Conservation (phyloP, 2,113 vertebrate species). For the Microtus ochrogaster region DNA sequence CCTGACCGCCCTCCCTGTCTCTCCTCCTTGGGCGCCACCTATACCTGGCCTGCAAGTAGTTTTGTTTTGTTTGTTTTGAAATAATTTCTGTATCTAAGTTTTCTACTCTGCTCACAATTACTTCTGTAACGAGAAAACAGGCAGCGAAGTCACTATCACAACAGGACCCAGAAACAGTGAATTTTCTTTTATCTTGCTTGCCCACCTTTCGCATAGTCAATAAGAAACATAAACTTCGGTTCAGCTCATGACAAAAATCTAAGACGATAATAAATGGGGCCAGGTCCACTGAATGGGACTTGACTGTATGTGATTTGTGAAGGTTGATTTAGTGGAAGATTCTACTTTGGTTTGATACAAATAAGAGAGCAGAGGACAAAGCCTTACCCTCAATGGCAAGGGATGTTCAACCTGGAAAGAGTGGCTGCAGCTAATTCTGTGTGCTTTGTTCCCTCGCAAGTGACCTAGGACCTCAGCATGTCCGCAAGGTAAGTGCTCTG, state of each 20-base stretch:
- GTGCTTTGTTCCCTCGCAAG: neutral
- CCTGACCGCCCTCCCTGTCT: neutral
- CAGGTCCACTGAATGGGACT: neutral
- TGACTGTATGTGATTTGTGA: neutral
- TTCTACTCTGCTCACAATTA: neutral
- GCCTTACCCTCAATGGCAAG: neutral
- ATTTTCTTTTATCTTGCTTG: neutral
- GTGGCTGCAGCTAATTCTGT: neutral
- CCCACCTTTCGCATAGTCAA: neutral
- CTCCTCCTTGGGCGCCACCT: neutral
- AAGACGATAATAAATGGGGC: neutral
- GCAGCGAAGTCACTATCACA: neutral
- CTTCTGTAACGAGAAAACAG: neutral
- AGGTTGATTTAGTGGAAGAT: constrained; percentile 3
- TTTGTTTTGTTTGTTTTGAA: neutral
- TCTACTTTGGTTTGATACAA: constrained; percentile 18
- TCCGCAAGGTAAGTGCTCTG: neutral
- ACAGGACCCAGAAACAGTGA: neutral
- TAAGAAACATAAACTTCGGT: neutral
- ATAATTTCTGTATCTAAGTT: neutral
- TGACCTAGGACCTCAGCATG: neutral
- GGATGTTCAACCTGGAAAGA: neutral
- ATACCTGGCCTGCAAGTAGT: neutral
- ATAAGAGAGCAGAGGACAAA: neutral
- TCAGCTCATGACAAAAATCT: neutral